Conservation (phyloP, 2,888 invertebrate species). For the Heliconius hortense region DNA sequence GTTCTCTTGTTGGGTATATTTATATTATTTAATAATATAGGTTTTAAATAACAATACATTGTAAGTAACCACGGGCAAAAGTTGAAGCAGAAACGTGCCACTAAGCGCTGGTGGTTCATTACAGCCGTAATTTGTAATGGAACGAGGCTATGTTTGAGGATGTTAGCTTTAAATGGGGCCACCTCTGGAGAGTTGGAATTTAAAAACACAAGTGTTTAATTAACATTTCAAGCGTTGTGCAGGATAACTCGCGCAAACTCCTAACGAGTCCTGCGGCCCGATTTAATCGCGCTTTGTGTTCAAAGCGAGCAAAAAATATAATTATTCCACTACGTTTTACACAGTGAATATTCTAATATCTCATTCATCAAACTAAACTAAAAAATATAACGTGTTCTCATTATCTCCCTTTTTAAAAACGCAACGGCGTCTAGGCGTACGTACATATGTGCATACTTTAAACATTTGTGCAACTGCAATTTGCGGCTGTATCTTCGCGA, state of each 20-base stretch:
- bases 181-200: conserved; percentile 22
- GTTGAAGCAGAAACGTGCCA: conserved; percentile 1
- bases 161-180: conserved; percentile 30
- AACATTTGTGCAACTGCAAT: conserved; percentile 18
- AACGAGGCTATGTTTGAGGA: not conserved
- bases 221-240: conserved; percentile 37
- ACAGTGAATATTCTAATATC: conserved; percentile 16
- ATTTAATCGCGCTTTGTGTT: conserved; percentile 32
- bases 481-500: conserved; percentile 2
- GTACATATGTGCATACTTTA: not conserved
- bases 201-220: conserved; percentile 37
- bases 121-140: conserved; percentile 17
- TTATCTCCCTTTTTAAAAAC: conserved; percentile 15
- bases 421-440: not conserved
- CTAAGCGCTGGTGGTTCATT: not conserved
- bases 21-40: not conserved
- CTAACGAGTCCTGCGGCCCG: conserved; percentile 21
- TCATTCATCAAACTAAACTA: conserved; percentile 18
- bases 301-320: not conserved
- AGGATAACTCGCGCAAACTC: conserved; percentile 30
- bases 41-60: not conserved
- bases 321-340: conserved; percentile 9
- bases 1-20: not conserved
- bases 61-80: not conserved
- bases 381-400: conserved; percentile 19